Evolutionary conservation across 2,888 invertebrate genomes (phyloP).

Genomic region (Melinaea marsaeus): DNA sequence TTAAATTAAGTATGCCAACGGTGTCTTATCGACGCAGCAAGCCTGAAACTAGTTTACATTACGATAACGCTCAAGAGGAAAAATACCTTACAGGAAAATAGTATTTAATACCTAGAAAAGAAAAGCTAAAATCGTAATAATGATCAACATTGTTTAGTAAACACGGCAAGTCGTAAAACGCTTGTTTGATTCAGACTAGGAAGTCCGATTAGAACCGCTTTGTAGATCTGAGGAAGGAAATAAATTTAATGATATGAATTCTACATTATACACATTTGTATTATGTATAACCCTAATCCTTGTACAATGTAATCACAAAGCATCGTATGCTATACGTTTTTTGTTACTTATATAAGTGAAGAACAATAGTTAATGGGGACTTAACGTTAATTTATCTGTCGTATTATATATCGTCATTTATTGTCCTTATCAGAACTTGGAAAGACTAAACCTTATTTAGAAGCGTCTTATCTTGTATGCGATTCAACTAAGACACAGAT

Average conservation of each 20-base stretch:
- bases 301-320: neutral
- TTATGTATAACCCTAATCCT: neutral
- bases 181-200: slow-evolving; percentile 16
- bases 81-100: slow-evolving; percentile 5
- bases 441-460: too few species aligned
- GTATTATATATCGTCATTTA: too few species aligned
- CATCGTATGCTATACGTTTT: too few species aligned
- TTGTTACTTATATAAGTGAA: too few species aligned
- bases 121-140: slow-evolving; percentile 8
- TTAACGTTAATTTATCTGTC: too few species aligned
- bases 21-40: slow-evolving; percentile 14
- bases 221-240: slow-evolving; percentile 1
- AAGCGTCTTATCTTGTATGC: too few species aligned
- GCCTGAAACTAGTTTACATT: slow-evolving; percentile 28
- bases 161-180: slow-evolving; percentile 24
- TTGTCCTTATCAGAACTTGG: too few species aligned
- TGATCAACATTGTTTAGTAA: slow-evolving; percentile 17
- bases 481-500: too few species aligned
- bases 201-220: slow-evolving; percentile 9
- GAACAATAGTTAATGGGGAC: too few species aligned
- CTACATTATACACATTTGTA: neutral
- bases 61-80: slow-evolving; percentile 27
- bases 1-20: slow-evolving; percentile 3
- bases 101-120: neutral
- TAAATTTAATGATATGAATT: neutral